phyloP scores from a whole-genome alignment of 2,797 vertebrate species.

The Threskiornis aethiopicus region DNA sequence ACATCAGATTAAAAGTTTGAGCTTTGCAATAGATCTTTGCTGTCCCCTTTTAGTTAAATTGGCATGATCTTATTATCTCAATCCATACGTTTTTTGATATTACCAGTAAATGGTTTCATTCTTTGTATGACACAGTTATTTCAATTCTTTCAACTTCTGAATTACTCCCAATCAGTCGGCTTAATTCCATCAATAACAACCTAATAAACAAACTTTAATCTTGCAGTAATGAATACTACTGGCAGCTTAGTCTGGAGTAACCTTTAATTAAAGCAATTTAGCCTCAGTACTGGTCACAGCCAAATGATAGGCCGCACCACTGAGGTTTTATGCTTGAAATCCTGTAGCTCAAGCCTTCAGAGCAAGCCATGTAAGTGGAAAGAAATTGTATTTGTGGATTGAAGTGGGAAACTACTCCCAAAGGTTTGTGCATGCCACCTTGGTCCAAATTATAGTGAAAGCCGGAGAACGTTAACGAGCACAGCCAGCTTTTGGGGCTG shows the following conservation, averaged over 20 bases:
- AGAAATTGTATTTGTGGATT: not conserved
- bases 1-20: not conserved
- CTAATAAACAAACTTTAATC: not conserved
- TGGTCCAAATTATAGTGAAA: not conserved
- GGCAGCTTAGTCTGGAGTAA: not conserved
- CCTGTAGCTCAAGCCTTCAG: not conserved
- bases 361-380: not conserved
- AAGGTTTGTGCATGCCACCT: not conserved
- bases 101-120: not conserved
- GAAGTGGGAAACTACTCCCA: not conserved
- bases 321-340: not conserved
- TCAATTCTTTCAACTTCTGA: not conserved
- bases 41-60: not conserved
- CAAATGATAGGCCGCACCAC: rapidly evolving
- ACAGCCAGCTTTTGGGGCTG: not conserved
- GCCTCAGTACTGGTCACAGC: not conserved
- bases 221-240: not conserved
- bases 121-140: not conserved
- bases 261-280: conserved; percentile 22
- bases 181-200: conserved; percentile 24
- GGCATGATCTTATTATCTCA: not conserved
- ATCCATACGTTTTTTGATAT: not conserved
- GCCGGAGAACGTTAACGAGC: rapidly evolving
- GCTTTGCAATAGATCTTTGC: not conserved
- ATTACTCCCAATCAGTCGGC: not conserved